Evolutionary conservation across 2,888 invertebrate species (phyloP), one percentile per base, ranked within the genome.

Genomic region (Galerucella calmariensis): DNA sequence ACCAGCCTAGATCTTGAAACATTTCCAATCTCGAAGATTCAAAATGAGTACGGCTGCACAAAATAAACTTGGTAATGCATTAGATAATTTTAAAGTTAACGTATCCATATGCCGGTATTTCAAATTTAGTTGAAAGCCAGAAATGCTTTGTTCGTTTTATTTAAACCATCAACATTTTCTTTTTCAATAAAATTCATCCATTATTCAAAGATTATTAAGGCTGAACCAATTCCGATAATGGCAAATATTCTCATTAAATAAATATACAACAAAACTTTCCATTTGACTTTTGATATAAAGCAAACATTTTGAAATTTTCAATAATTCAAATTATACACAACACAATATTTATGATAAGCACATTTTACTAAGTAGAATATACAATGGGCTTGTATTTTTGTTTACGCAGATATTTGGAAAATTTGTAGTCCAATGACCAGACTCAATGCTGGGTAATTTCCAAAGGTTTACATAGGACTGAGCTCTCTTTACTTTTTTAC

Each of bases 91-190:
- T 6, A 65, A 61, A 65, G 44, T 46, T 46, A 65, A 65, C 46
- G 46, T 9, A 65, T 65, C 63, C 46, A 11, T 65, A 65, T 41
- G 35, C 16, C 63, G 46, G 41, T 65, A 65, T 46, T 65, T 65
- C 46, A 65, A 65, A 65, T 65, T 65, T 16, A 44, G 63, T 65
- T 65, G 46, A 65, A 46, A 65, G 63, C 46, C 35, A 61, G 14
- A 35, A 35, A 4, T 1, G 61, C 12, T 61, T n/a, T 61, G 14
- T 35, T 61, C 35, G n/a, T 61, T 61, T 61, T 61, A 35, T 35
- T 61, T 1, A 27, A 9, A 61, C 61, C 14, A 14, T 61, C 20
- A 8, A 56, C 20, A 56, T 56, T 56, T 56, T 16, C 56, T 56
- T 56, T 20, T 16, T 20, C 6, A 56, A 56, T 20, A 1, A 20